Conservation (phyloP, 1,140 invertebrate genomes). For the Aleiodes sp. region DNA sequence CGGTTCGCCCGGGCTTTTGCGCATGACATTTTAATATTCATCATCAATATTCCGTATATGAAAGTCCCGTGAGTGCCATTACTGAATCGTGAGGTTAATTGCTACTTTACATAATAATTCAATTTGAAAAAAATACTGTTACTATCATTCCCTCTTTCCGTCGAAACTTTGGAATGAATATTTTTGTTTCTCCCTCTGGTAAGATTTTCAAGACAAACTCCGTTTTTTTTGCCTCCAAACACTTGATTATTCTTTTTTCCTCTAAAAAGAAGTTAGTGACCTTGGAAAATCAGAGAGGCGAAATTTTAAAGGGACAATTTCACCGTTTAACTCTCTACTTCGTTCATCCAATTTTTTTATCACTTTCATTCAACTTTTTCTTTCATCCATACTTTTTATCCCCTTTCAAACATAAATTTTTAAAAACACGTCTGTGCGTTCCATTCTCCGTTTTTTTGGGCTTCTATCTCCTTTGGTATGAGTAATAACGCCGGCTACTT, state of each 20-base stretch:
- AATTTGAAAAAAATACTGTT: constrained; percentile 36
- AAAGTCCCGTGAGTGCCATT: constrained; percentile 38
- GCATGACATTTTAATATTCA: constrained; percentile 50
- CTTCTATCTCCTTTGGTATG: constrained; percentile 1
- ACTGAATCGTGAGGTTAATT: constrained; percentile 49
- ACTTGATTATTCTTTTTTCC: too few species aligned
- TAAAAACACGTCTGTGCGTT: constrained; percentile 23
- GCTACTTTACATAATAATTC: constrained; percentile 57
- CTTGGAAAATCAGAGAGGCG: background rate
- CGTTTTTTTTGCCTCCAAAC: too few species aligned
- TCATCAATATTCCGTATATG: constrained; percentile 48
- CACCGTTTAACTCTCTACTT: background rate
- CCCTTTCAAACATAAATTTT: background rate
- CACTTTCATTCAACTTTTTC: background rate
- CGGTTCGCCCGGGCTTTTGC: background rate
- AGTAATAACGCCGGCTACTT: constrained; percentile 28
- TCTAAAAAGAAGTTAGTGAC: too few species aligned
- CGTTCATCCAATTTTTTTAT: background rate
- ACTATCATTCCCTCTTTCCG: too few species aligned
- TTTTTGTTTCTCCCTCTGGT: too few species aligned
- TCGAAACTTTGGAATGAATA: too few species aligned
- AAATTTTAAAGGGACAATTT: background rate
- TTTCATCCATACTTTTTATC: background rate
- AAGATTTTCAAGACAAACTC: too few species aligned
- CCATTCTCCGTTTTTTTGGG: constrained; percentile 26